Evolutionary conservation across 2,888 invertebrate genomes (phyloP), one percentile per base, ranked within the genome.

Genomic region (Xanthia icteritia): DNA sequence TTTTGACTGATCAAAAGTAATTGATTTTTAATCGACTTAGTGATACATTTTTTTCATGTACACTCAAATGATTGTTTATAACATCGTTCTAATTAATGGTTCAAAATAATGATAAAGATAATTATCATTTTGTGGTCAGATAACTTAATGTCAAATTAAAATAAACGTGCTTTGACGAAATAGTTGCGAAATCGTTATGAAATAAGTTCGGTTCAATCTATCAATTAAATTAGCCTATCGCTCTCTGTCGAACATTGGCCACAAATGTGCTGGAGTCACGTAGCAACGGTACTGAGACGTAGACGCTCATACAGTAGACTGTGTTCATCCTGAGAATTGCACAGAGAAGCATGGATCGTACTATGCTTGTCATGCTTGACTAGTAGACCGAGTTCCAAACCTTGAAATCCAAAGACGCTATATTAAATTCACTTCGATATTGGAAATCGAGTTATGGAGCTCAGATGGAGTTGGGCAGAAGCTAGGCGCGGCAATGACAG

Each of bases 181-280:
- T 60, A 23, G n/a, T 82, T 51, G 31, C 67, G 84, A 83, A 83
- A 84, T 84, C 1, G 27, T 74, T 51, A 36, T 27, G 60, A 68
- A 83, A 81, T 48, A 78, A 27, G 3, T 75, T 54, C 17, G 15
- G 58, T 27, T 20, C 45, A 27, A 63, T 51, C 11, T 48, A 20
- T 51, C 31, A 27, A 66, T 36, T 0, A 36, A 45, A 70, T 23
- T 27, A 5, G 1, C 15, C 9, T 54, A 27, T 56, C n/a, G 1
- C 13, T 5, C 23, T 39, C 0, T 67, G 15, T 0, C 4, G 23
- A 27, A 20, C n/a, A 51, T 58, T 64, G 39, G n/a, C 45, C 31
- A 56, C 0, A 23, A 39, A n/a, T n/a, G 5, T 23, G 2, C 0
- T 23, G 5, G 0, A 17, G 42, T 31, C n/a, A n/a, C 23, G 8